Percentiles rank a stretch among this genome's conserved stretches.
Conservation (phyloP, 2,797 vertebrate species). For the Peromyscus nudipes region DNA sequence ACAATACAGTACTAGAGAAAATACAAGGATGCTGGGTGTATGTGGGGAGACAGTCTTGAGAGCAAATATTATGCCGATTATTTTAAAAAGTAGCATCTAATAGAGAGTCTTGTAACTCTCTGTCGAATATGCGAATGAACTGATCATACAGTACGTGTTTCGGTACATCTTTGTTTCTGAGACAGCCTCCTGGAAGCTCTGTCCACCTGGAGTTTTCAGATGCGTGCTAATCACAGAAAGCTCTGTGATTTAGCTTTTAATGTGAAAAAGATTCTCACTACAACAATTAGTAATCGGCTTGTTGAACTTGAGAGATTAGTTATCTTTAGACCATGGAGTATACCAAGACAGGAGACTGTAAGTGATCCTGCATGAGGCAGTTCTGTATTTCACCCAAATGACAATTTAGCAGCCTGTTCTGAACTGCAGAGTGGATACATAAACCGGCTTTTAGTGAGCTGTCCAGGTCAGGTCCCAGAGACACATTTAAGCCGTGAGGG, state of each 20-base stretch:
- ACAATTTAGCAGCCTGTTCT: not conserved
- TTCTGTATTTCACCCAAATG: not conserved
- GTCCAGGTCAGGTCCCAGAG: not conserved
- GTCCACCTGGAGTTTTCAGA: not conserved
- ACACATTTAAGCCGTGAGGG: not conserved
- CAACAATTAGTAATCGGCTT: not conserved
- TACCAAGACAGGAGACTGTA: not conserved
- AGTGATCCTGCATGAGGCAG: not conserved
- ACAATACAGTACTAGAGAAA: not conserved
- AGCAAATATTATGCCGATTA: not conserved
- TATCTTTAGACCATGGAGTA: not conserved
- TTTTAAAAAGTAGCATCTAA: not conserved
- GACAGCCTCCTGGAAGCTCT: not conserved
- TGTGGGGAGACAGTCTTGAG: not conserved
- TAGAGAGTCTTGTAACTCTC: not conserved
- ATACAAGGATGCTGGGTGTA: not conserved
- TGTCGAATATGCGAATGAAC: not conserved
- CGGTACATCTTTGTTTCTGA: not conserved
- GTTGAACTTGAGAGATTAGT: not conserved
- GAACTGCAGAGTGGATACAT: not conserved
- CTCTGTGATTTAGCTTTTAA: not conserved
- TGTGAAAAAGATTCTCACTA: conserved; percentile 26
- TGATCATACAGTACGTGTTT: not conserved
- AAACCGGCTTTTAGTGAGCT: not conserved
- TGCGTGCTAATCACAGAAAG: not conserved